A percentile compares a stretch with the other conserved stretches of the same genome.
These are phyloP conservation scores for Hormaphis cornu DNA, from an alignment of 1,140 invertebrate species.

Conservation along the genomic window DNA sequence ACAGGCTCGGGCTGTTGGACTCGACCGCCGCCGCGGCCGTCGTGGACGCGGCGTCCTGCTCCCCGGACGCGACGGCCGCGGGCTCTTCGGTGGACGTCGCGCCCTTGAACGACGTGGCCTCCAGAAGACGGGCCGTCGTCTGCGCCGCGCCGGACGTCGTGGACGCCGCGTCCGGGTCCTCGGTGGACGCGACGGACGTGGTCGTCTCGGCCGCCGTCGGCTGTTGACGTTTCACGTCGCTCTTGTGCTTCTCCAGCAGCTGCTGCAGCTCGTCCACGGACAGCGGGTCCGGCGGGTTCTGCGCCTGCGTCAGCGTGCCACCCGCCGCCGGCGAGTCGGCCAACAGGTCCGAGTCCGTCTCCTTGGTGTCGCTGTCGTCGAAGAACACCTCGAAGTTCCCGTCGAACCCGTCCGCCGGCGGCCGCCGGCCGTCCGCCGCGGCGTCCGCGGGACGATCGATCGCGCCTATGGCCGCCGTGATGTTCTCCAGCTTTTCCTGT, in stretches of 20 bases:
- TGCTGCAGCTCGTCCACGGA: slow-evolving; percentile 43
- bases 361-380: slow-evolving; percentile 17
- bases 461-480: slow-evolving; percentile 40
- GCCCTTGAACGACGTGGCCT: slow-evolving; percentile 29
- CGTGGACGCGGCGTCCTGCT: not conserved
- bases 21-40: not conserved
- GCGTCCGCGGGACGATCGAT: not conserved
- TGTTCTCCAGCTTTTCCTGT: slow-evolving; percentile 41
- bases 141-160: slow-evolving; percentile 30
- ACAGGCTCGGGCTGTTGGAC: slow-evolving; percentile 44
- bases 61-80: not conserved
- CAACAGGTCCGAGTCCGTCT: not conserved
- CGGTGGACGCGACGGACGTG: not conserved
- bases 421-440: not conserved
- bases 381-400: slow-evolving; percentile 12
- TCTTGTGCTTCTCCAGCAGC: slow-evolving; percentile 42
- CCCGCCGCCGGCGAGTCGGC: not conserved
- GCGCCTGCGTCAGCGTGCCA: not conserved
- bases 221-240: slow-evolving; percentile 45
- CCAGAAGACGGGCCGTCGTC: not conserved
- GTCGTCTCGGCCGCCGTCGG: slow-evolving; percentile 21
- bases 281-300: slow-evolving; percentile 42
- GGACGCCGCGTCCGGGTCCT: not conserved
- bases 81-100: slow-evolving; percentile 39
- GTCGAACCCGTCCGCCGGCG: not conserved